These are phyloP conservation scores for Eledona agricola DNA, from an alignment of 2,888 invertebrate genomes.

Conservation along the genomic window DNA sequence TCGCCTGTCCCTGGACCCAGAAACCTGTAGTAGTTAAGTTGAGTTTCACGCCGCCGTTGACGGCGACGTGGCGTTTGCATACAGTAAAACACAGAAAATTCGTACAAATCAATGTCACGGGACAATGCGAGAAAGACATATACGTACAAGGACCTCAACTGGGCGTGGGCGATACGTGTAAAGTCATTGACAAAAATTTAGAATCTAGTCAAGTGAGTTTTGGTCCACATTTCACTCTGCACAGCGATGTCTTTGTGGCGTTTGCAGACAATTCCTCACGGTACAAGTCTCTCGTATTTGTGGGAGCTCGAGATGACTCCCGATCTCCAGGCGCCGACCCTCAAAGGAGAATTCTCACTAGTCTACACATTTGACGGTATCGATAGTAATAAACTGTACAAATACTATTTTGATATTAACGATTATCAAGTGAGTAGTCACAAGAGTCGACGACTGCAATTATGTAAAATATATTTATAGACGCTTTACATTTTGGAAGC, in stretches of 20 bases:
- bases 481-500: slow-evolving; percentile 85
- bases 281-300: slow-evolving; percentile 81
- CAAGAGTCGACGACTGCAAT: background rate
- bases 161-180: slow-evolving; percentile 49
- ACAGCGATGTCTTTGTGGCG: slow-evolving; percentile 1
- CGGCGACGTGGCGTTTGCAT: slow-evolving; percentile 81
- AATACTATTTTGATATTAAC: slow-evolving; percentile 79
- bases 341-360: slow-evolving; percentile 72
- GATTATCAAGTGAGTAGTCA: slow-evolving; percentile 76
- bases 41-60: slow-evolving; percentile 85
- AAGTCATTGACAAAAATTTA: slow-evolving; percentile 50
- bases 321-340: slow-evolving; percentile 59
- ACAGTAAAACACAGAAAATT: slow-evolving; percentile 88
- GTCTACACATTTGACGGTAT: slow-evolving; percentile 65
- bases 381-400: slow-evolving; percentile 62
- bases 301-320: slow-evolving; percentile 72
- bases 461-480: slow-evolving; percentile 59
- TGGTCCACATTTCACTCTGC: background rate
- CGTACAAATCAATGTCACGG: slow-evolving; percentile 78
- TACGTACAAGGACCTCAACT: slow-evolving; percentile 50
- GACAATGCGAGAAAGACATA: slow-evolving; percentile 61
- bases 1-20: slow-evolving; percentile 82
- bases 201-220: slow-evolving; percentile 57
- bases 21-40: slow-evolving; percentile 77
- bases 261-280: slow-evolving; percentile 74